phyloP scores from a whole-genome alignment of 2,888 invertebrate species.

The Melieria crassipennis region DNA sequence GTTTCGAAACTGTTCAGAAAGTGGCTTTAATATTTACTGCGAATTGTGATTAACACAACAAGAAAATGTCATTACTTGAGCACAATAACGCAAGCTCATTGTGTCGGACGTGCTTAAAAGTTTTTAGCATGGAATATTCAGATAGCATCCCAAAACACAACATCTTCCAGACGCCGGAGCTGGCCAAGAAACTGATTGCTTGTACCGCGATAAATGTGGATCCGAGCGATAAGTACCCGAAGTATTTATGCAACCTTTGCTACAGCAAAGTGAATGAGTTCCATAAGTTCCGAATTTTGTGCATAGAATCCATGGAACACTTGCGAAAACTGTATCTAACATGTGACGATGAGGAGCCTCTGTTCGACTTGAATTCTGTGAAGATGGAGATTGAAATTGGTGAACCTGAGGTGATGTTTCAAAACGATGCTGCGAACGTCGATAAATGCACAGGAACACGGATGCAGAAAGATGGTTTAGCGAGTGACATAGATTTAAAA shows the following conservation, averaged over 20 bases:
- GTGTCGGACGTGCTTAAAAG: neutral
- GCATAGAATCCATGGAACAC: slow-evolving; percentile 36
- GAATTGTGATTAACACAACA: too few relatives aligned
- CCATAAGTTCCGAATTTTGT: slow-evolving; percentile 46
- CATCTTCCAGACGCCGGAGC: slow-evolving; percentile 37
- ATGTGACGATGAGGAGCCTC: neutral
- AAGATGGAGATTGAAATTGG: neutral
- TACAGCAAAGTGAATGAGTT: slow-evolving; percentile 40
- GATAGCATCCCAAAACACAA: neutral
- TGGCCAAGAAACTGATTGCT: slow-evolving; percentile 50
- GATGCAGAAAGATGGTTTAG: too few relatives aligned
- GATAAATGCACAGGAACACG: too few relatives aligned
- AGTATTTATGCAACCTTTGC: slow-evolving; percentile 41
- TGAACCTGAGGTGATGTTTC: neutral
- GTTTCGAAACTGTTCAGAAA: too few relatives aligned
- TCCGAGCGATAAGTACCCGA: slow-evolving; percentile 41
- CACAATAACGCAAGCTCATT: too few relatives aligned
- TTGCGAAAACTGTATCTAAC: slow-evolving; percentile 2
- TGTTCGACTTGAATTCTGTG: neutral
- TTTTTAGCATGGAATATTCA: neutral
- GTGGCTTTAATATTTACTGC: too few relatives aligned
- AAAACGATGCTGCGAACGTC: neutral
- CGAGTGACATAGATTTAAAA: too few relatives aligned
- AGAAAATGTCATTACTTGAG: too few relatives aligned
- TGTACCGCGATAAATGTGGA: slow-evolving; percentile 49